Base-by-base conservation (phyloP, 2,113 vertebrate species). In the Saccopteryx bilineata region DNA sequence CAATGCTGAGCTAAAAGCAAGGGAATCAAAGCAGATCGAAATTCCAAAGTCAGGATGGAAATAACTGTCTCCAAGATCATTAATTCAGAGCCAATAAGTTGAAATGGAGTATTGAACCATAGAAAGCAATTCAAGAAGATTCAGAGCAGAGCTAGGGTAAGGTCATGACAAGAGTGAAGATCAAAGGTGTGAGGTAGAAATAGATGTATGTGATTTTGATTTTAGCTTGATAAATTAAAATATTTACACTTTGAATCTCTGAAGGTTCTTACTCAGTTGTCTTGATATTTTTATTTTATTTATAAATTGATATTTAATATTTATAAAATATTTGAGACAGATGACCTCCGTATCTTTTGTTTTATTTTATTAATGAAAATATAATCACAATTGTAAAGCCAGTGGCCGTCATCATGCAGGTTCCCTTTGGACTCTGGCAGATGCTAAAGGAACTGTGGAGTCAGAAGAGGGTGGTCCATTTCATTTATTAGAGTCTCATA, bases 171-270 rank as follows among this genome's bases (percentile, higher is more conserved):
- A 89, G 7, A 21, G 28, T 60, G 65, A 46, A 9, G 6, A 85
- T 65, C 31, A 83, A 81, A 96, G 50, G 31, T 10, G 4, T 87
- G 19, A 84, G n/a, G n/a, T 21, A 83, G n/a, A 56, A 60, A 21
- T 31, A 82, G 54, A 33, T 80, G 8, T 72, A 13, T 61, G 17
- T 26, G 21, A 80, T 61, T 76, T 56, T 28, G 14, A 91, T 48
- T 91, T 72, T 75, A 95, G 66, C 58, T 87, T 91, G 50, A 56
- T 93, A 83, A 85, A 76, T 92, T 89, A 89, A 96, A 92, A 79
- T 91, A 79, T 66, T 81, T 95, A 48, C 12, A 92, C n/a, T 10
- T 86, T 92, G 50, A 31, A 33, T 82, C 80, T 76, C 66, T 85
- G 56, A 89, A 84, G 10, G 9, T 24, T 78, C 14, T 0, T 68